A percentile compares a stretch with the other conserved stretches of the same genome.
phyloP scores from a whole-genome alignment of 2,797 vertebrate genomes.

The Helostoma temminkii region DNA sequence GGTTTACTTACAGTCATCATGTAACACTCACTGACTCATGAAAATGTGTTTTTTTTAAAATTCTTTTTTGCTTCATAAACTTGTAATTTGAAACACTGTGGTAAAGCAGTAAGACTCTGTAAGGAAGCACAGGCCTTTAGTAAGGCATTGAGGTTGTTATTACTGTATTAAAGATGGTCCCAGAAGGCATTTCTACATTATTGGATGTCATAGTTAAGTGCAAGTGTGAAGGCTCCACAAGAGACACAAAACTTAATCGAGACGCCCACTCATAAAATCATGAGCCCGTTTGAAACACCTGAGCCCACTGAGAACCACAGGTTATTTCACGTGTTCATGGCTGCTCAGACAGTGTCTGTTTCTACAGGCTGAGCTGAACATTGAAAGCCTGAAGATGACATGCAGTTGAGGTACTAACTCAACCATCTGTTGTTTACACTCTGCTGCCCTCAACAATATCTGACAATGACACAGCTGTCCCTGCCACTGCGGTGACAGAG shows the following conservation, averaged over 20 bases:
- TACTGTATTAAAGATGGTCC: neutral
- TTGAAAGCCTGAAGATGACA: constrained; percentile 38
- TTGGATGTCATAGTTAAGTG: constrained; percentile 14
- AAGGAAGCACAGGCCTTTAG: neutral
- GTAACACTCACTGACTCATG: neutral
- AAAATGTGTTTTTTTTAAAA: neutral
- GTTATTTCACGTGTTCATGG: constrained; percentile 12
- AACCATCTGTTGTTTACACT: constrained; percentile 76
- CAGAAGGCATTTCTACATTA: constrained; percentile 8
- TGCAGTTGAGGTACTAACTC: constrained; percentile 57
- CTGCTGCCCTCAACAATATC: constrained; percentile 65
- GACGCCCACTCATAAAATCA: constrained; percentile 17
- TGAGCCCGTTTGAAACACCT: constrained; percentile 9
- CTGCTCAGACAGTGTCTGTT: constrained; percentile 17
- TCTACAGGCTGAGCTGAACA: constrained; percentile 15
- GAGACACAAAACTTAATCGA: constrained; percentile 13
- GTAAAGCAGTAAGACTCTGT: neutral
- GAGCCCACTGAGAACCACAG: constrained; percentile 8
- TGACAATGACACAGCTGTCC: constrained; percentile 66
- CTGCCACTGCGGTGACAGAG: constrained; percentile 35
- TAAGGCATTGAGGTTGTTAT: neutral
- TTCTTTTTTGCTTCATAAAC: neutral
- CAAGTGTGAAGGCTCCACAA: constrained; percentile 3
- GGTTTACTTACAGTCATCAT: neutral
- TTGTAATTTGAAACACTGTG: constrained; percentile 9